These are phyloP conservation scores for Lucilia sericata DNA, from an alignment of 1,140 invertebrate genomes.

Conservation along the genomic window DNA sequence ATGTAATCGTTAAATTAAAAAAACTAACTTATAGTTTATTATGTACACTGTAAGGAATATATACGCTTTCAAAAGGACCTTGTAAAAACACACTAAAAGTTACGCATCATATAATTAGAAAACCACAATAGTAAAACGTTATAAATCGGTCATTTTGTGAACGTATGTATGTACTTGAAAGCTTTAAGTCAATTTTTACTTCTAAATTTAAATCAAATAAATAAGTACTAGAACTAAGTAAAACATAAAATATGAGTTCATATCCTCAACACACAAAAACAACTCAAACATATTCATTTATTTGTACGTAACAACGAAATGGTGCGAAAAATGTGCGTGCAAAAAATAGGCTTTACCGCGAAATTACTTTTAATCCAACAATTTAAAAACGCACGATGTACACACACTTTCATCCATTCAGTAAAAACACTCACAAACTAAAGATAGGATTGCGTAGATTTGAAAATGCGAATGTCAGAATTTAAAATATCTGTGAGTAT, in stretches of 20 bases:
- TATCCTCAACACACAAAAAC: not conserved
- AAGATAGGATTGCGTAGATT: slow-evolving; percentile 25
- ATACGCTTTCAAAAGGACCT: not conserved
- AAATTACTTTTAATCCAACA: slow-evolving; percentile 62
- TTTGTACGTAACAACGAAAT: not conserved
- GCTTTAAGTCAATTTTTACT: slow-evolving; percentile 4
- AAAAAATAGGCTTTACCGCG: slow-evolving; percentile 66
- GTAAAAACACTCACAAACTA: slow-evolving; percentile 9
- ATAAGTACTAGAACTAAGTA: not conserved
- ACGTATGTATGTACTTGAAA: not conserved
- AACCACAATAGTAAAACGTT: not conserved
- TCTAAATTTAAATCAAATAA: slow-evolving; percentile 1
- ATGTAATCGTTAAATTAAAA: too few relatives aligned
- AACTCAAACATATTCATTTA: not conserved
- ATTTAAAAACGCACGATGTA: slow-evolving; percentile 40
- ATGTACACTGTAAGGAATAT: too few relatives aligned
- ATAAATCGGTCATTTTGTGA: not conserved
- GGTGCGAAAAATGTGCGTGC: slow-evolving; percentile 54
- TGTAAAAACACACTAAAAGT: not conserved
- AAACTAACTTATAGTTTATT: too few relatives aligned
- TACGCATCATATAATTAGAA: slow-evolving; percentile 14
- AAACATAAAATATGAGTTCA: not conserved
- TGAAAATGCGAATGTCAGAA: slow-evolving; percentile 7
- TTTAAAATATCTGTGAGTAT: not conserved
- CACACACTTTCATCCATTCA: not conserved